Base-by-base conservation (phyloP, 2,113 vertebrate species). In the Arizona elegans region DNA sequence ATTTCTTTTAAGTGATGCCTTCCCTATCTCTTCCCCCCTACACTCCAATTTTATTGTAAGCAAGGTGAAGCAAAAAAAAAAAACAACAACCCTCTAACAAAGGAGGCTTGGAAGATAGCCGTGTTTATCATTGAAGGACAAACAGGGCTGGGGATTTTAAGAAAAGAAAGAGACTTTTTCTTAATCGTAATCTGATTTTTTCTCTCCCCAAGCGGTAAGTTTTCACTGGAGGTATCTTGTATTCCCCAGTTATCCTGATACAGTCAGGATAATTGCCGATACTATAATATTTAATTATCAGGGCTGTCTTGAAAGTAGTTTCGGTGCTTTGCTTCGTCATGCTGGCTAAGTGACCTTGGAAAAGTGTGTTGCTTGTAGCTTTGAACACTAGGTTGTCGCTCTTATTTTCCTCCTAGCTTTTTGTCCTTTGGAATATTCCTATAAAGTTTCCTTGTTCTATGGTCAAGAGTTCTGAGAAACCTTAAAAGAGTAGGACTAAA, bases 1-100 rank as follows among this genome's bases (percentile, higher is more conserved):
- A 24, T 12, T 65, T 65, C 26, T 56, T 56, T 54, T 58, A 38
- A 58, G 55, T 21, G 5, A 58, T 19, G 17, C 3, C 10, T 21
- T 5, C n/a, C 47, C 6, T 23, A 7, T 21, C 52, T 55, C 87
- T 10, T 21, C 26, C 52, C 52, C 50, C 13, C 29, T 10, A 33
- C 7, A 6, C 19, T 33, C 8, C 21, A 19, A 12, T 89, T 56
- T 38, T 56, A 9, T 43, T 9, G 5, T 56, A 33, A 89, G 53
- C 54, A 58, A 58, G n/a, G 19, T 58, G 17, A 33, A 87, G 50
- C 47, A 87, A 29, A 23, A 24, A 23, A 58, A 53, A 29, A 23
- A 24, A 8, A 58, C 2, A 4, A 2, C 2, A 47, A 4, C 3
- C 43, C 43, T n/a, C 3, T 4, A 47, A 0, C 43, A 47, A 8